phyloP scores from a whole-genome alignment of 2,797 vertebrate species.

The Catostomus latipinnis region DNA sequence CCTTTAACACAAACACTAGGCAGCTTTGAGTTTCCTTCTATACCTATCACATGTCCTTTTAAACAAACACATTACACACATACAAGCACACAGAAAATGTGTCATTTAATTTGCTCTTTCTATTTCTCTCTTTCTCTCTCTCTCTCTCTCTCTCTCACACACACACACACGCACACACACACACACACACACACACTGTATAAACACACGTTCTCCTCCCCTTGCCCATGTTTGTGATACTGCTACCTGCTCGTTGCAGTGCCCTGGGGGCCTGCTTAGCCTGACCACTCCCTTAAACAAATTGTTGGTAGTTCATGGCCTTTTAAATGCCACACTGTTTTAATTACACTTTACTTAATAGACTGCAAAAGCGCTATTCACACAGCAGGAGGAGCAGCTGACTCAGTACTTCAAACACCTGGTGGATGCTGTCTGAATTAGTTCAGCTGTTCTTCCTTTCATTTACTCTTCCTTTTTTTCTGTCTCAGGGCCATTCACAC shows the following conservation, averaged over 20 bases:
- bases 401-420: constrained; percentile 79
- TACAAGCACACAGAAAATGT: constrained; percentile 29
- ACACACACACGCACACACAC: constrained; percentile 49
- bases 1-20: constrained; percentile 51
- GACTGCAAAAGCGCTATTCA: constrained; percentile 76
- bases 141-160: constrained; percentile 53
- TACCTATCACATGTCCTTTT: constrained; percentile 16
- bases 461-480: not conserved
- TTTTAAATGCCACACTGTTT: constrained; percentile 75
- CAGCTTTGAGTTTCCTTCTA: not conserved
- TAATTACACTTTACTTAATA: constrained; percentile 84
- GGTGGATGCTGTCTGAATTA: constrained; percentile 52
- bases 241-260: constrained; percentile 66
- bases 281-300: constrained; percentile 79
- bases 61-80: constrained; percentile 37
- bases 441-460: constrained; percentile 9
- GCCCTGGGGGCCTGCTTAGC: constrained; percentile 72
- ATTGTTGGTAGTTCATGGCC: constrained; percentile 78
- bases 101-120: not conserved
- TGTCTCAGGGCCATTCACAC: not conserved
- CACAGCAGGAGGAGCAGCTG: constrained; percentile 76
- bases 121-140: not conserved
- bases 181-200: constrained; percentile 55
- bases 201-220: constrained; percentile 52
- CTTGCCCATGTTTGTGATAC: constrained; percentile 49